These are phyloP conservation scores for Aythya baeri DNA, from an alignment of 2,113 vertebrate genomes.

Conservation along the genomic window DNA sequence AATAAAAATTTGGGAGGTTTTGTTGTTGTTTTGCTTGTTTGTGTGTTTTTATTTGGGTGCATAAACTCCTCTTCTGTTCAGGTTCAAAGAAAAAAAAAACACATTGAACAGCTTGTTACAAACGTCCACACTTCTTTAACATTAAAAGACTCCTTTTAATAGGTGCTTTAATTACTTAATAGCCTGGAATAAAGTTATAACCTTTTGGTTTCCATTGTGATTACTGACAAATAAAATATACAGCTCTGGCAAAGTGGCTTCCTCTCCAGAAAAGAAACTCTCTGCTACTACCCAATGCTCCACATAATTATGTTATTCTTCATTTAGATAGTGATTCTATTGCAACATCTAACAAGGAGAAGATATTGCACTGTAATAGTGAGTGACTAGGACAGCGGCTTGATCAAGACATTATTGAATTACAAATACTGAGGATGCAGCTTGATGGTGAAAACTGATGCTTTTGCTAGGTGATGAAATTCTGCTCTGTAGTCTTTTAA, in stretches of 20 bases:
- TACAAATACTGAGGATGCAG: slow-evolving; percentile 6
- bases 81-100: neutral
- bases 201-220: neutral
- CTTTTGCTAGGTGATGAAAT: slow-evolving; percentile 41
- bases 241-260: neutral
- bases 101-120: neutral
- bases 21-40: neutral
- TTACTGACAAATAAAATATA: neutral
- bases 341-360: slow-evolving; percentile 28
- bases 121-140: neutral
- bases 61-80: neutral
- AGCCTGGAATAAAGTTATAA: slow-evolving; percentile 8
- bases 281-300: neutral
- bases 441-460: slow-evolving; percentile 19
- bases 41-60: neutral
- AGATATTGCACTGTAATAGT: slow-evolving; percentile 30
- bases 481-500: neutral
- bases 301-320: slow-evolving; percentile 32
- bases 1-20: neutral
- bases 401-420: slow-evolving; percentile 40
- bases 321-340: slow-evolving; percentile 39
- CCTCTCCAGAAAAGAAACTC: neutral
- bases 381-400: slow-evolving; percentile 37
- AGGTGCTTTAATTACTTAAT: slow-evolving; percentile 15
- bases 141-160: neutral